Conservation (phyloP, 2,888 invertebrate genomes). For the Eretmocerus hayati region DNA sequence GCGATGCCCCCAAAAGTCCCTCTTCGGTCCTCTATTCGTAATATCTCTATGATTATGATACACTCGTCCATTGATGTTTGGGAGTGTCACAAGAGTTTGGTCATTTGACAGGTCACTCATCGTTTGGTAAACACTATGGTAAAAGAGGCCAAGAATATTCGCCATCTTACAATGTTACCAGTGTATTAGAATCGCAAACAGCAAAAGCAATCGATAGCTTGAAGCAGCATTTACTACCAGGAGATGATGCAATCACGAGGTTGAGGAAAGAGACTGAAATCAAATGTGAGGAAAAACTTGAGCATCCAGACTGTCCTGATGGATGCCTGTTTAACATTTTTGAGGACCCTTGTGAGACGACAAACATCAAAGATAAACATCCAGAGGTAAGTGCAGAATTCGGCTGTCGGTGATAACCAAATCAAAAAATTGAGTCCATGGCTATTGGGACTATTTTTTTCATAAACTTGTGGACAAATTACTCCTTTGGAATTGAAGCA, state of each 20-base stretch:
- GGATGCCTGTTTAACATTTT: conserved; percentile 35
- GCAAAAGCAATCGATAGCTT: conserved; percentile 25
- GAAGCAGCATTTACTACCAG: background rate
- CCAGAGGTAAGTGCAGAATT: conserved; percentile 31
- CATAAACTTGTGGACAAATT: too few species aligned
- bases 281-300: conserved; percentile 23
- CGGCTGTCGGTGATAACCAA: background rate
- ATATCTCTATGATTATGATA: too few species aligned
- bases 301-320: conserved; percentile 26
- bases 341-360: conserved; percentile 38
- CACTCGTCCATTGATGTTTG: too few species aligned
- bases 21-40: too few species aligned
- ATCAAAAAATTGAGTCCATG: background rate
- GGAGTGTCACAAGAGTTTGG: too few species aligned
- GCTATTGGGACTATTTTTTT: too few species aligned
- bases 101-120: too few species aligned
- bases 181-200: conserved; percentile 26
- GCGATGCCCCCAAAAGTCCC: too few species aligned
- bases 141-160: conserved; percentile 27
- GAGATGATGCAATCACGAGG: conserved; percentile 22
- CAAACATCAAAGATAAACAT: conserved; percentile 29
- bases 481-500: background rate
- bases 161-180: conserved; percentile 28
- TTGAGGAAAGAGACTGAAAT: conserved; percentile 23
- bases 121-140: conserved; percentile 31